A percentile compares a stretch with the other conserved stretches of the same genome.
Conservation (phyloP, 1,140 invertebrate species). For the Leptopilina clavipes region DNA sequence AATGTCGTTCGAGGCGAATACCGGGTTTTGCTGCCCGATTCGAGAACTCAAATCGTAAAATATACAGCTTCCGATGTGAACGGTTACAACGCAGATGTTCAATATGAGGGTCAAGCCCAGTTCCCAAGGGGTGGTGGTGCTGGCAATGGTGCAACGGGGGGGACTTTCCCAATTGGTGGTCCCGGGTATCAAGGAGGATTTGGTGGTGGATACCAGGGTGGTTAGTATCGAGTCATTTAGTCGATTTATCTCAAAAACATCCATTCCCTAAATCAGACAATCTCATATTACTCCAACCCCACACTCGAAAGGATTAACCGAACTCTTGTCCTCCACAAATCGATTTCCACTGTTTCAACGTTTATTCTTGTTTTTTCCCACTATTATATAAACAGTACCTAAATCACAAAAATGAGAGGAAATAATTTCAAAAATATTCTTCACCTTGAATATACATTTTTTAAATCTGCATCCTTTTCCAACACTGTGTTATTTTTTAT, state of each 20-base stretch:
- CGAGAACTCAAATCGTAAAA: conserved; percentile 82
- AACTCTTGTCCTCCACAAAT: conserved; percentile 9
- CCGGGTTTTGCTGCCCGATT: conserved; percentile 83
- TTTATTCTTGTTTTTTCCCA: not conserved
- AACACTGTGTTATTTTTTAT: too few relatives aligned
- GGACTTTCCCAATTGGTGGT: conserved; percentile 46
- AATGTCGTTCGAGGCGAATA: conserved; percentile 82
- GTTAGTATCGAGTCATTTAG: conserved; percentile 44
- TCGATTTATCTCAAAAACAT: conserved; percentile 33
- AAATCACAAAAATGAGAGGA: too few relatives aligned
- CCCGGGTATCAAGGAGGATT: conserved; percentile 44
- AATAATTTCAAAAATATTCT: too few relatives aligned
- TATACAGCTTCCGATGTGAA: conserved; percentile 86
- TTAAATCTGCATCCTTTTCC: too few relatives aligned
- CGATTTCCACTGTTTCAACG: not conserved
- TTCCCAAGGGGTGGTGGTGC: conserved; percentile 70
- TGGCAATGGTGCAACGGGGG: conserved; percentile 34
- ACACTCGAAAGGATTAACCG: conserved; percentile 5
- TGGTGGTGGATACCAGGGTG: conserved; percentile 47
- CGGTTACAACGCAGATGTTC: conserved; percentile 86
- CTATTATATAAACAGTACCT: too few relatives aligned
- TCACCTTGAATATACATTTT: too few relatives aligned
- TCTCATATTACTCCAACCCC: not conserved
- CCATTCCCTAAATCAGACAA: conserved; percentile 10
- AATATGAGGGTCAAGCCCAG: conserved; percentile 83